These are phyloP conservation scores for Ceyx erithaca DNA, from an alignment of 2,797 vertebrate species.

Conservation along the genomic window DNA sequence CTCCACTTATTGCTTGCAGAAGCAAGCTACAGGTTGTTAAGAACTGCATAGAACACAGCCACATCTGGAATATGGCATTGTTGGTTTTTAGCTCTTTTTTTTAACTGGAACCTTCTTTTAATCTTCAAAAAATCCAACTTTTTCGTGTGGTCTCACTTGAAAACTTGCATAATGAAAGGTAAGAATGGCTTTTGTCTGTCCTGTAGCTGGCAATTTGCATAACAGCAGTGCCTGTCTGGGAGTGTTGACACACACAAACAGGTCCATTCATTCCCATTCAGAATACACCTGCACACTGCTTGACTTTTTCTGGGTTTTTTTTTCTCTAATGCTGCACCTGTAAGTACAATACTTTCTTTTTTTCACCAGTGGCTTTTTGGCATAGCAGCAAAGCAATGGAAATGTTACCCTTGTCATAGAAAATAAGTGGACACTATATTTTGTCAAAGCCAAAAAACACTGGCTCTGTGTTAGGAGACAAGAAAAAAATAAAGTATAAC, in stretches of 20 bases:
- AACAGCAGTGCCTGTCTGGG: background rate
- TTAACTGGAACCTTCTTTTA: background rate
- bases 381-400: background rate
- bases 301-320: background rate
- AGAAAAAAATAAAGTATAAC: background rate
- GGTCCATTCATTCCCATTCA: constrained; percentile 12
- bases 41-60: rapidly evolving
- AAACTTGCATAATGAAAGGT: background rate
- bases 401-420: constrained; percentile 19
- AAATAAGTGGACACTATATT: background rate
- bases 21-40: background rate
- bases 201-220: background rate
- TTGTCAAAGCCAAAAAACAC: constrained; percentile 20
- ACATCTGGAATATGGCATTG: background rate
- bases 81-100: background rate
- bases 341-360: background rate
- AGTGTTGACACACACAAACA: background rate
- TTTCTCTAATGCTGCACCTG: background rate
- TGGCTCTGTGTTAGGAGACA: background rate
- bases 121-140: background rate
- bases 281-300: background rate
- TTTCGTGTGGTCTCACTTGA: background rate
- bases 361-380: constrained; percentile 19
- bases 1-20: background rate
- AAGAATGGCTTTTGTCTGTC: background rate